Evolutionary conservation across 2,797 vertebrate genomes (phyloP), one percentile per base, ranked within the genome.

Genomic region (Pangasius djambal): DNA sequence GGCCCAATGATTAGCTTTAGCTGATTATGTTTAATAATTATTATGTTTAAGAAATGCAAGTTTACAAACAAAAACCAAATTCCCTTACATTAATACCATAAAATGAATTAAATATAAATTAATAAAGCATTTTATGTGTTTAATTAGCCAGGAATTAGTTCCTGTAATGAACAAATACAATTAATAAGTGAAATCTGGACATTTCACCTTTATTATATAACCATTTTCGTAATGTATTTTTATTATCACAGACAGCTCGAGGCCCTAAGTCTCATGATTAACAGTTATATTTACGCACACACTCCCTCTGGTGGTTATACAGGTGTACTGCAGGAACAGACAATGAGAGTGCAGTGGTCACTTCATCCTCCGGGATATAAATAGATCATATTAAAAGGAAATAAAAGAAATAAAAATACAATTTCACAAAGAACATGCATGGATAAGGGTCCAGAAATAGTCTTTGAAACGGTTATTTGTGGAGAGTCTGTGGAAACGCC

Each of bases 221-320:
- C 1, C 9, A 40, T 72, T 22, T 70, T 37, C 13, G 8, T 37
- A 67, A 67, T 67, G 65, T 67, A 31, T 70, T 20, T 37, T 8
- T 52, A 52, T 52, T 31, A 18, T 52, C 22, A 20, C 7, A 31
- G 31, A 31, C n/a, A 57, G 16, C n/a, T 34, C 2, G n/a, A 55
- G 77, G 77, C 28, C 3, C 25, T 18, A 6, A 15, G 7, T 57
- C 9, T 44, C 22, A 63, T 12, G 6, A 65, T n/a, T 48, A 63
- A 34, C 20, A n/a, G 15, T 52, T 34, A 13, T 2, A 34, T 52
- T 34, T 1, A 18, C 2, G 1, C 34, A 28, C 44, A n/a, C 1
- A 1, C 65, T 67, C 88, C 83, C 83, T 55, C 83, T 85, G 59
- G 72, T 78, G 82, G 83, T n/a, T 34, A 85, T 22, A 89, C 74